Conservation (phyloP, 2,797 vertebrate species). For the Euphonia xanthogaster region DNA sequence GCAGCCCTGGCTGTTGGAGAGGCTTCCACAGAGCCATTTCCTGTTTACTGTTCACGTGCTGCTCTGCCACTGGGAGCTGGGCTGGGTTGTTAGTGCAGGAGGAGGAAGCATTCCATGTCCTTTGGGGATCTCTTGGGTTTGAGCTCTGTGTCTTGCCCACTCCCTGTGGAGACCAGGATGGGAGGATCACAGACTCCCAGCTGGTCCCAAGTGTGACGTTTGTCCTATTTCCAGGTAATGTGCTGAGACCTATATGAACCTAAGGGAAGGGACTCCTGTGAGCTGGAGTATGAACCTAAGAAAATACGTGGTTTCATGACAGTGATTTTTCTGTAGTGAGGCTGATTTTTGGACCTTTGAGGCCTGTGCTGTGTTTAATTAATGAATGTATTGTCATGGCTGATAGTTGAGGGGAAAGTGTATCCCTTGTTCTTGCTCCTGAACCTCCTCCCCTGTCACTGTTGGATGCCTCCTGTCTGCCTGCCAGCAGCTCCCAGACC, state of each 20-base stretch:
- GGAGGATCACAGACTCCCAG: neutral
- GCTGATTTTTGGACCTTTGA: neutral
- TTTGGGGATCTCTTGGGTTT: neutral
- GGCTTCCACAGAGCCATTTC: neutral
- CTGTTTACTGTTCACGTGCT: neutral
- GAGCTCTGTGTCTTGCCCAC: rapidly evolving
- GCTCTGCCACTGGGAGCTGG: neutral
- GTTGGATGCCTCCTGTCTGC: neutral
- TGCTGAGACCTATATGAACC: neutral
- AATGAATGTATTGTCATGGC: neutral
- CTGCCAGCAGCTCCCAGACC: neutral
- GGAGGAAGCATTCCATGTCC: neutral
- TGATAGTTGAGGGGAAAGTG: neutral
- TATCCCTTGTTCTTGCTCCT: neutral
- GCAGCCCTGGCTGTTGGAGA: neutral
- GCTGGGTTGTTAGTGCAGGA: neutral
- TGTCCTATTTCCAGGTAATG: neutral
- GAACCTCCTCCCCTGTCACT: neutral
- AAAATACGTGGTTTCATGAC: neutral
- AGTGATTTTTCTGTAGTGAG: neutral
- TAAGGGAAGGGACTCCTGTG: neutral
- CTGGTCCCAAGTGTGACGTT: neutral
- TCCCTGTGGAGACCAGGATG: neutral
- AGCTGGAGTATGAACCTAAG: neutral
- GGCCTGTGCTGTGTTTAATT: neutral